Evolutionary conservation across 2,797 vertebrate species (phyloP).

Genomic region (Enteromius mattozi): DNA sequence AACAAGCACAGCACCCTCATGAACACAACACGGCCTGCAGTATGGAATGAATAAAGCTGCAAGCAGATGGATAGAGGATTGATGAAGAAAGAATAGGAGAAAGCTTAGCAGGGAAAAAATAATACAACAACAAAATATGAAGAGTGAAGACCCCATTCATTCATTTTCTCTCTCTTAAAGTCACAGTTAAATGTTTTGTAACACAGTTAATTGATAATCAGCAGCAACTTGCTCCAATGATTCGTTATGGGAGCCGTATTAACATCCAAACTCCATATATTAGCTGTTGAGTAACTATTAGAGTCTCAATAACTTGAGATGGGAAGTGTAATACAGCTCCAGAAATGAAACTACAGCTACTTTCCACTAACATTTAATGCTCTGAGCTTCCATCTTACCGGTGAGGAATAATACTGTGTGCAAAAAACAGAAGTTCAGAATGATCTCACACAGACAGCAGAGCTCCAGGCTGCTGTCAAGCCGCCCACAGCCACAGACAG

Average conservation of each 20-base stretch:
- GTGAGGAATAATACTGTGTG: not conserved
- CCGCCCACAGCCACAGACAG: conserved; percentile 29
- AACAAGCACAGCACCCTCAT: not conserved
- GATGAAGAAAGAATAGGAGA: not conserved
- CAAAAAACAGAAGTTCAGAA: not conserved
- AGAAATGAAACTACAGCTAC: conserved; percentile 14
- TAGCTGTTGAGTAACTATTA: not conserved
- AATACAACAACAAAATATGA: not conserved
- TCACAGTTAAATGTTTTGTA: conserved; percentile 12
- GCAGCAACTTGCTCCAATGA: conserved; percentile 11
- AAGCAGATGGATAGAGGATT: conserved; percentile 3
- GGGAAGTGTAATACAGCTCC: conserved; percentile 14
- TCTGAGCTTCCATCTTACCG: not conserved
- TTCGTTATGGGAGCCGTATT: not conserved
- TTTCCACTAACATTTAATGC: not conserved
- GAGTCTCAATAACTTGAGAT: not conserved
- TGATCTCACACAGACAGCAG: conserved; percentile 21
- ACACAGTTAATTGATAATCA: not conserved
- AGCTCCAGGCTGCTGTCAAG: conserved; percentile 43
- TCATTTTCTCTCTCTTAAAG: not conserved
- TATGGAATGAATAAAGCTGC: conserved; percentile 22
- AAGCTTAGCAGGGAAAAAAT: not conserved
- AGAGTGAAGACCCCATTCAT: not conserved
- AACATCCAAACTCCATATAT: not conserved
- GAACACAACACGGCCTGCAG: conserved; percentile 7